Base-by-base conservation (phyloP, 2,797 vertebrate genomes). In the Lutra lutra region DNA sequence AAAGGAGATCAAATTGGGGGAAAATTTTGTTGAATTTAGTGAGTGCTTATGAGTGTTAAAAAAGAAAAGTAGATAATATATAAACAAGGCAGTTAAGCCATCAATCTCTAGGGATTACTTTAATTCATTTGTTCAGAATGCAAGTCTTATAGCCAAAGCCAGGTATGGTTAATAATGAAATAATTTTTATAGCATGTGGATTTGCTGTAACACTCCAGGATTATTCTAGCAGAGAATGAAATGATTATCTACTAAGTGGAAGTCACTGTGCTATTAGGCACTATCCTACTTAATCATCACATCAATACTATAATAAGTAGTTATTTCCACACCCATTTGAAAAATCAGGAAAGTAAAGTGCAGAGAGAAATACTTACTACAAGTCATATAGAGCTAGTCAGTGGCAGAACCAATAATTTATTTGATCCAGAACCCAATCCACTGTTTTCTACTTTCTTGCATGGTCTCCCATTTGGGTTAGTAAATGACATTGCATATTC, bases 311-410 rank as follows among this genome's bases (percentile, higher is more conserved):
- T 10, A 58, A 10, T 7, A 51, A 27, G 27, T 51, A 21, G 51
- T 51, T 84, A 91, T 72, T 92, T 94, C 58, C 92, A 32, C 56
- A 60, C 35, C 77, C 60, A 86, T 78, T 95, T 94, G 85, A 73
- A 87, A 88, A 56, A 92, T 0, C 40, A 35, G 5, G 17, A 70
- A 78, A 94, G 43, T 38, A 51, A 92, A 89, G 4, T 20, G 84
- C 48, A 86, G 87, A 96, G 7, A 93, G 29, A 62, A 90, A 82
- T 70, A 40, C 11, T 40, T 40, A 48, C 29, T 38, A 27, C 54
- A 62, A 18, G 23, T 48, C 83, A 54, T 11, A 60, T 2, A 88
- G 54, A 88, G 54, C 62, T 58, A 54, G 43, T 32, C 46, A 48
- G 1, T 51, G 17, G n/a, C 29, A 66, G 40, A 93, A 80, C 29